Percentiles rank a stretch among this genome's conserved stretches.
Evolutionary conservation across 2,888 invertebrate genomes (phyloP).

Genomic region (Itoplectis maculator): DNA sequence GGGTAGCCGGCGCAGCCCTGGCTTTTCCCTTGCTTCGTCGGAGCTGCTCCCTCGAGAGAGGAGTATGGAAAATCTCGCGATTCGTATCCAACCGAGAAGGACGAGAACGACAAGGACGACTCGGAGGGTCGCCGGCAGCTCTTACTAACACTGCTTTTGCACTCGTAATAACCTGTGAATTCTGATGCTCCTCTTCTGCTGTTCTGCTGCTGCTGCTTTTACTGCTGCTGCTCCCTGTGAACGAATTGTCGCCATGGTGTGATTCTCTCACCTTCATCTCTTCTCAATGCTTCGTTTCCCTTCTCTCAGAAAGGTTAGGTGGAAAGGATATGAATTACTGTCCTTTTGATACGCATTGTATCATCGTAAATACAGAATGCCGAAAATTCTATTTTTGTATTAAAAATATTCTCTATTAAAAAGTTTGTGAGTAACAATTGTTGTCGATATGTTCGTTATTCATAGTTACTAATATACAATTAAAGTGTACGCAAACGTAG

Average conservation of each 20-base stretch:
- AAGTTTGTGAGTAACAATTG: no score
- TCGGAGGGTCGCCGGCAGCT: conserved; percentile 1
- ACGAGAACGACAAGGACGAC: conserved; percentile 31
- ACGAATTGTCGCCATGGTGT: conserved; percentile 19
- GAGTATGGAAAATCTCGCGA: conserved; percentile 46
- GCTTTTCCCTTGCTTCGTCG: conserved; percentile 29
- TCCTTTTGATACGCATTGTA: conserved; percentile 46
- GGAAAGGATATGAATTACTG: conserved; percentile 20
- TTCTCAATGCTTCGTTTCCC: neutral
- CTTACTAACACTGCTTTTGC: conserved; percentile 44
- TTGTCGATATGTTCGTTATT: no score
- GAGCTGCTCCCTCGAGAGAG: conserved; percentile 14
- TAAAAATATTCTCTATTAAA: no score
- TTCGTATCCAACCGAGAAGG: conserved; percentile 49
- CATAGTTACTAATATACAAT: neutral
- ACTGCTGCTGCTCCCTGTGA: conserved; percentile 26
- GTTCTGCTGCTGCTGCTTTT: conserved; percentile 21
- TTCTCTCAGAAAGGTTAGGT: neutral
- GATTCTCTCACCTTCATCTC: conserved; percentile 35
- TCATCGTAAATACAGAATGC: conserved; percentile 19
- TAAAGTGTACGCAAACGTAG: neutral
- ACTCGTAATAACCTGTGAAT: conserved; percentile 54
- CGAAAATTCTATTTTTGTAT: conserved; percentile 9
- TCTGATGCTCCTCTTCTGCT: conserved; percentile 24
- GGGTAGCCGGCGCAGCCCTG: conserved; percentile 49